Evolutionary conservation across 2,113 vertebrate genomes (phyloP).

Genomic region (Otolemur garnettii): DNA sequence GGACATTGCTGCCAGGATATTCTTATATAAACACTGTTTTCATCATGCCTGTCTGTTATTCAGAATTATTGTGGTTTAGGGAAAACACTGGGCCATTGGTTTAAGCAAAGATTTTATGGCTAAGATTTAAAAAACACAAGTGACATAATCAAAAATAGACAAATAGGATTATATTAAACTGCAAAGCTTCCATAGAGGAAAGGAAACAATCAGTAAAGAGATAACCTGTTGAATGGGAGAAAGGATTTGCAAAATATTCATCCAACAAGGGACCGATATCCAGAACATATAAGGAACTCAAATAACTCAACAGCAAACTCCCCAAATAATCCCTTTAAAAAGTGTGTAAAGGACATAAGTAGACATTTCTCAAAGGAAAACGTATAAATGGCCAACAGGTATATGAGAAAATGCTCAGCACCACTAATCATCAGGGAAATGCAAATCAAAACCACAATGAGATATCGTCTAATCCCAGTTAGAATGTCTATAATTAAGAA

Average conservation of each 20-base stretch:
- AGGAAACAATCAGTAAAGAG: background rate
- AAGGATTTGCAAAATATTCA: background rate
- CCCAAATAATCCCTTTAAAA: background rate
- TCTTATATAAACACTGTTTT: background rate
- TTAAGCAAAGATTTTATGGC: background rate
- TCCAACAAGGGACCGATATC: background rate
- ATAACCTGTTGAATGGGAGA: background rate
- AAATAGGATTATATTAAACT: background rate
- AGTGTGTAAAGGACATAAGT: background rate
- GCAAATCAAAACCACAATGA: background rate
- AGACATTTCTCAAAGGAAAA: background rate
- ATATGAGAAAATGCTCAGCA: background rate
- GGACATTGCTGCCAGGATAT: background rate
- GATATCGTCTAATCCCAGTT: background rate
- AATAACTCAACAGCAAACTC: background rate
- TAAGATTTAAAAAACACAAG: background rate
- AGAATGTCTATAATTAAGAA: background rate
- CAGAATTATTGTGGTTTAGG: background rate
- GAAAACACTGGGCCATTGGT: background rate
- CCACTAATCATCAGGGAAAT: background rate
- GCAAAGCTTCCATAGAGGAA: background rate
- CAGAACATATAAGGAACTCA: background rate
- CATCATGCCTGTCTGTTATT: background rate
- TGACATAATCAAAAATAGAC: background rate
- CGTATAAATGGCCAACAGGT: background rate